A percentile compares a stretch with the other conserved stretches of the same genome.
Evolutionary conservation across 2,888 invertebrate genomes (phyloP).

Genomic region (Spodoptera littoralis): DNA sequence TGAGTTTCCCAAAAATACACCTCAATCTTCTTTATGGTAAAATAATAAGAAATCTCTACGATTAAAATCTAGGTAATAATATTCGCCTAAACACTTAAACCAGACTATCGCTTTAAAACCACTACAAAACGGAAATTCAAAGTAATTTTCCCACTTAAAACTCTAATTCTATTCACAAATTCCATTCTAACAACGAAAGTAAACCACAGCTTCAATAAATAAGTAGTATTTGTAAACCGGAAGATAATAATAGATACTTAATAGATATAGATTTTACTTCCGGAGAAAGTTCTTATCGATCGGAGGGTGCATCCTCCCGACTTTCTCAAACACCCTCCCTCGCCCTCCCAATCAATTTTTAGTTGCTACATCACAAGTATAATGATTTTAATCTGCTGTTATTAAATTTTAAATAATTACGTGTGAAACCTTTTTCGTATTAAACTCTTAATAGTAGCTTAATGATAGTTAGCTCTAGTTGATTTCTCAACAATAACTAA

Average conservation of each 20-base stretch:
- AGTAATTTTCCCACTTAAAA: too few relatives aligned
- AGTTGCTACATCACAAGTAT: slow-evolving; percentile 35
- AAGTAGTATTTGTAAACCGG: slow-evolving; percentile 21
- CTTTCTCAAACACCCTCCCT: slow-evolving; percentile 64
- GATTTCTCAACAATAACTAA: too few relatives aligned
- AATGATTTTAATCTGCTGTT: slow-evolving; percentile 20
- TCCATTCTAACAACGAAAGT: slow-evolving; percentile 17
- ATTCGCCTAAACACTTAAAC: neutral
- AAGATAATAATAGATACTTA: slow-evolving; percentile 34
- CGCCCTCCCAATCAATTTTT: slow-evolving; percentile 45
- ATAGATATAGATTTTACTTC: slow-evolving; percentile 50
- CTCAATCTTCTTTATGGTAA: too few relatives aligned
- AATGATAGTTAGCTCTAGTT: too few relatives aligned
- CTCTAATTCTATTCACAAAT: neutral
- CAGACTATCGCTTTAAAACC: neutral
- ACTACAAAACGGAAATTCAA: neutral
- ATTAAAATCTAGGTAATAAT: too few relatives aligned
- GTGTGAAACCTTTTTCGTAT: neutral
- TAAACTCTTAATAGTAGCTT: too few relatives aligned
- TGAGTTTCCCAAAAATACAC: too few relatives aligned
- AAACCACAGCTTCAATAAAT: neutral
- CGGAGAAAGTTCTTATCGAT: slow-evolving; percentile 70
- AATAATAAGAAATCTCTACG: too few relatives aligned
- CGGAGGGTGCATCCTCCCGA: slow-evolving; percentile 53
- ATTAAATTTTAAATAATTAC: slow-evolving; percentile 4